phyloP scores from a whole-genome alignment of 2,797 vertebrate species.

The Sebastes iracundus region DNA sequence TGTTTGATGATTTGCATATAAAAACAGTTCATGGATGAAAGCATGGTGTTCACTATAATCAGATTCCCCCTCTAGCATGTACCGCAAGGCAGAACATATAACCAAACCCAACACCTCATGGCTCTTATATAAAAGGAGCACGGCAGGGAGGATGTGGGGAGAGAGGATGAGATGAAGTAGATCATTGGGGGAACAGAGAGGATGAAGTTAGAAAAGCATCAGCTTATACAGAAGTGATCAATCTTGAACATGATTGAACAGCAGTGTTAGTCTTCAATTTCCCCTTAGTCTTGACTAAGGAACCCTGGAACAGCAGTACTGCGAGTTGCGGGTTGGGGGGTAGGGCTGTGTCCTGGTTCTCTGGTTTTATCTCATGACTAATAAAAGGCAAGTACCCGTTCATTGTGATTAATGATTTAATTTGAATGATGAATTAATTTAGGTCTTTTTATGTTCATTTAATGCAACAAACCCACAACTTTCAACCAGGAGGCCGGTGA shows the following conservation, averaged over 20 bases:
- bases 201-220: neutral
- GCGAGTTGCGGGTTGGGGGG: neutral
- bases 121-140: neutral
- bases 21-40: slow-evolving; percentile 53
- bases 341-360: neutral
- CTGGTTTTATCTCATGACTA: neutral
- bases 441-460: neutral
- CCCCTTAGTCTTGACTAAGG: neutral
- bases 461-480: neutral
- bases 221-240: neutral
- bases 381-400: neutral
- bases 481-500: neutral
- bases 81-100: neutral
- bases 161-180: neutral
- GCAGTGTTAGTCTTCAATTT: neutral
- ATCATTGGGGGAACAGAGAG: neutral
- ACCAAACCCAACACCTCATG: neutral
- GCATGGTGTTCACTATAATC: slow-evolving; percentile 47
- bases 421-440: neutral
- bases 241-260: neutral
- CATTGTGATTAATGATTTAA: neutral
- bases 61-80: slow-evolving; percentile 23
- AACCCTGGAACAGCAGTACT: neutral
- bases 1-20: slow-evolving; percentile 23
- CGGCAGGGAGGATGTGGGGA: neutral